These are phyloP conservation scores for Drosophila testacea DNA, from an alignment of 2,888 invertebrate genomes.

Conservation along the genomic window DNA sequence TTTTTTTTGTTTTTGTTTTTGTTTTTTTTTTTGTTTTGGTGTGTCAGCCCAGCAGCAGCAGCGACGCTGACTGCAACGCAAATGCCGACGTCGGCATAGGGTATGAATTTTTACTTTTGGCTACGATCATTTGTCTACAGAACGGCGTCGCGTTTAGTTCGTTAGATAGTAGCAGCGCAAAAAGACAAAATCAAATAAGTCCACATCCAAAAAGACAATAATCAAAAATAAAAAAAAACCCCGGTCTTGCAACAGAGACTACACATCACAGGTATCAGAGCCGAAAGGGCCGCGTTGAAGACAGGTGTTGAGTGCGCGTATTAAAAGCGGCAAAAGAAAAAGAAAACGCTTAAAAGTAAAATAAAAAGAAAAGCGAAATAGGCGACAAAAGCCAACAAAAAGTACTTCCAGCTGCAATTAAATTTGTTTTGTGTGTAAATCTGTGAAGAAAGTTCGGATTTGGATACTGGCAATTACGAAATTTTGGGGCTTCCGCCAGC, in stretches of 20 bases:
- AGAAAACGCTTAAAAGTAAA: conserved; percentile 11
- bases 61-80: conserved; percentile 36
- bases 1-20: conserved; percentile 16
- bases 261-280: conserved; percentile 21
- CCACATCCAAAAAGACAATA: background rate
- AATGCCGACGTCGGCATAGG: conserved; percentile 65
- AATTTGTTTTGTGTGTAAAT: conserved; percentile 69
- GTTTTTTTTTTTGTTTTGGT: conserved; percentile 21
- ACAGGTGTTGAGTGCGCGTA: conserved; percentile 46
- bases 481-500: conserved; percentile 57
- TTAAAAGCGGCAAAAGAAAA: conserved; percentile 29
- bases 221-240: conserved; percentile 24
- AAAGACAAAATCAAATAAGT: conserved; percentile 27
- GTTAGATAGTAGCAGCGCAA: conserved; percentile 68
- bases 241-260: conserved; percentile 33
- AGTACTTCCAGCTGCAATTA: conserved; percentile 65
- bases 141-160: conserved; percentile 81
- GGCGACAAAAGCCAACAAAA: conserved; percentile 39
- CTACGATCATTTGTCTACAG: conserved; percentile 82
- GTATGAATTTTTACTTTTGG: conserved; percentile 76
- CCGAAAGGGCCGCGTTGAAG: conserved; percentile 47
- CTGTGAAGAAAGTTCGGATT: conserved; percentile 76
- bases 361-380: conserved; percentile 23
- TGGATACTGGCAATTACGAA: conserved; percentile 61
- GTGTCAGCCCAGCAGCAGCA: conserved; percentile 52